Conservation (phyloP, 2,113 vertebrate species). For the Megaceryle maxima region DNA sequence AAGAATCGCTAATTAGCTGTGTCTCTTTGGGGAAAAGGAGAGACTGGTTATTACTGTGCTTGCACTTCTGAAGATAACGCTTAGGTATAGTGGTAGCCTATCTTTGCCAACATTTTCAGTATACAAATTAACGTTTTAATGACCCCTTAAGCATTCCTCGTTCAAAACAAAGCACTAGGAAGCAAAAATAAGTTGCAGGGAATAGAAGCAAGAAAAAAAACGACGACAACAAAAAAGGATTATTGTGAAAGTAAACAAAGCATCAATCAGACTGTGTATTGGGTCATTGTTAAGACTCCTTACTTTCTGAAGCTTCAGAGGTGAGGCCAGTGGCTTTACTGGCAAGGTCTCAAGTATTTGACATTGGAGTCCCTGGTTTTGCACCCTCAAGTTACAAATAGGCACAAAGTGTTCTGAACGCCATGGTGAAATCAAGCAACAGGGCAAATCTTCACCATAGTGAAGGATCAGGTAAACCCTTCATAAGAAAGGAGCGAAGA, state of each 20-base stretch:
- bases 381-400: background rate
- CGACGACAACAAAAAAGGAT: background rate
- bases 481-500: background rate
- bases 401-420: background rate
- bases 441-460: background rate
- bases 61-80: conserved; percentile 1
- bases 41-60: background rate
- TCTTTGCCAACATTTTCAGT: background rate
- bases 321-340: background rate
- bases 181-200: background rate
- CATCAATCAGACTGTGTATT: background rate
- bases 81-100: background rate
- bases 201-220: background rate
- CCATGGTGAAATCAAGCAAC: background rate
- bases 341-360: background rate
- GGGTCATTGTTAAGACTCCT: background rate
- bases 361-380: background rate
- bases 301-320: background rate
- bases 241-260: background rate
- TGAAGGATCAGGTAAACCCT: background rate
- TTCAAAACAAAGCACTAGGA: background rate
- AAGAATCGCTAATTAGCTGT: conserved; percentile 43
- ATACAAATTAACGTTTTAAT: conserved; percentile 25
- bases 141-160: background rate
- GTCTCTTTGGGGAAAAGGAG: background rate